A percentile compares a stretch with the other conserved stretches of the same genome.
Evolutionary conservation across 2,113 vertebrate species (phyloP).

Genomic region (Reinhardtius hippoglossoides): DNA sequence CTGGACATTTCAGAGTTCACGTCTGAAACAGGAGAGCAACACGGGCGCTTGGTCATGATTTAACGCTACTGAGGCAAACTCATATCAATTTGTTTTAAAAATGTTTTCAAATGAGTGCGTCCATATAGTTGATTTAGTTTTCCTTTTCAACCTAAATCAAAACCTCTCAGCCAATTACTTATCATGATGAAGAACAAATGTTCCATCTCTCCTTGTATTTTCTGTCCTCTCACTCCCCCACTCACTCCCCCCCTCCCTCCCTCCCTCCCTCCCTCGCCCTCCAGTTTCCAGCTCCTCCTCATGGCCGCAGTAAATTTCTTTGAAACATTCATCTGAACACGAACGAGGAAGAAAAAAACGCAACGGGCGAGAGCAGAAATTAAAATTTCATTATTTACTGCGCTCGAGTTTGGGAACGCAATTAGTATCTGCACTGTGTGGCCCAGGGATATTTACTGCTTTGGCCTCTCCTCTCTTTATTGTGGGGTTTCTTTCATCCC

Average conservation of each 20-base stretch:
- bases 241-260: slow-evolving; percentile 8
- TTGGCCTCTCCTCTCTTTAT: slow-evolving; percentile 67
- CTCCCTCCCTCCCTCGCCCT: slow-evolving; percentile 1
- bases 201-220: slow-evolving; percentile 5
- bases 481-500: slow-evolving; percentile 68
- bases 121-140: background rate
- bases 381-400: slow-evolving; percentile 99
- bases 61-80: background rate
- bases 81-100: slow-evolving; percentile 2
- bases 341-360: slow-evolving; percentile 68
- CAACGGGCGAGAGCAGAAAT: slow-evolving; percentile 75
- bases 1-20: background rate
- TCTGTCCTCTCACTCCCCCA: background rate
- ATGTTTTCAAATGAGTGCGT: background rate
- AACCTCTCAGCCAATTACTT: slow-evolving; percentile 31
- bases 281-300: slow-evolving; percentile 40
- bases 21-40: no score
- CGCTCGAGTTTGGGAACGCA: slow-evolving; percentile 87
- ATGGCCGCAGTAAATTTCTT: slow-evolving; percentile 85
- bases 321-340: slow-evolving; percentile 74
- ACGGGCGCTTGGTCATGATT: background rate
- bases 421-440: slow-evolving; percentile 92
- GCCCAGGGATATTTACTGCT: slow-evolving; percentile 84
- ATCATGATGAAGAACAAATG: slow-evolving; percentile 24
- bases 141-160: slow-evolving; percentile 14